Evolutionary conservation across 2,113 vertebrate species (phyloP), one percentile per base, ranked within the genome.

Genomic region (Halcyon malimbica): DNA sequence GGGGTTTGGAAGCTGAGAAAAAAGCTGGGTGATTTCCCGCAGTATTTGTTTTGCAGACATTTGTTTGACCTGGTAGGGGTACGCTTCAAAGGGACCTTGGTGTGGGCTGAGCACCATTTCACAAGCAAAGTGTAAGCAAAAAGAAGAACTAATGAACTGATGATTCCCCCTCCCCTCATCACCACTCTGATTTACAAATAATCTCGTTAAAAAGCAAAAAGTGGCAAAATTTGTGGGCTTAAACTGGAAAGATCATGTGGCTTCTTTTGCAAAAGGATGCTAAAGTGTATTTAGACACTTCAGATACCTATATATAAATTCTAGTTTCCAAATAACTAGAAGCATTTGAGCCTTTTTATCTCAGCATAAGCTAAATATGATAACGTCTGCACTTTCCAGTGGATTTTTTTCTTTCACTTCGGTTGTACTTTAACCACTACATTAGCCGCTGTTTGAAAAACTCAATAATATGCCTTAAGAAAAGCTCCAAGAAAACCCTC

Each of bases 401-500:
- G 3, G 0, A 25, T 14, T 51, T 51, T n/a, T 85, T 90, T 91
- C 83, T 86, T 28, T 81, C 31, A 53, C 62, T 81, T 83, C 7
- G 6, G 23, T 19, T 35, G 24, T 56, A 56, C 19, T 93, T 89
- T 37, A 82, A 68, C 29, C 28, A 46, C 46, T 77, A 5, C 42
- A 41, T 89, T 71, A 90, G 39, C 33, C 69, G 64, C 16, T 50
- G 48, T 79, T 92, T 87, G 88, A 89, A 87, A 96, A 89, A 46
- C 51, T 88, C 77, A 37, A 4, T 87, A 82, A 76, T 65, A 69
- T 44, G 69, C 83, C 54, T 67, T 29, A 54, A 89, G 73, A 85
- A 96, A 92, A 70, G 44, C 73, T 83, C n/a, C 68, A 54, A 65
- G 57, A 84, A 93, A 96, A 91, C n/a, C 59, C 68, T 56, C 51